These are phyloP conservation scores for Pseudomyrmex gracilis DNA, from an alignment of 1,140 invertebrate genomes.

Conservation along the genomic window DNA sequence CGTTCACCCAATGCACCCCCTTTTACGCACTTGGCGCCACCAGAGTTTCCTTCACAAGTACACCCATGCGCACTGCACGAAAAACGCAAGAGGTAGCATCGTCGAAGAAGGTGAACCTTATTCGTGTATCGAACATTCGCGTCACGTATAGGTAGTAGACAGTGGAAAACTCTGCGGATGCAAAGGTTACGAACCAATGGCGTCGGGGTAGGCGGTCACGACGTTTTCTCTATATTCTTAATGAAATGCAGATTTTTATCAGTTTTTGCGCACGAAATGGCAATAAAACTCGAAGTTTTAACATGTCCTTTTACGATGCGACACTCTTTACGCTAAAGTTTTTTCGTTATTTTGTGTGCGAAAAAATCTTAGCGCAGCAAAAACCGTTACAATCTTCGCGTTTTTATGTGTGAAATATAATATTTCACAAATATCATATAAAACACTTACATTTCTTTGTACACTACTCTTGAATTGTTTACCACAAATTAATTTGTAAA, in stretches of 20 bases:
- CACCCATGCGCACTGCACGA: constrained; percentile 80
- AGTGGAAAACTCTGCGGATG: constrained; percentile 50
- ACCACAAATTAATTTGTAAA: too few relatives aligned
- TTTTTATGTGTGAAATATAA: constrained; percentile 9
- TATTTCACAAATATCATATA: background rate
- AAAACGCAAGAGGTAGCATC: constrained; percentile 74
- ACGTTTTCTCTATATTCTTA: constrained; percentile 44
- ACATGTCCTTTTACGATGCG: background rate
- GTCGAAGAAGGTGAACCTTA: constrained; percentile 74
- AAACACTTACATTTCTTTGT: background rate
- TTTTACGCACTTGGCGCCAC: constrained; percentile 70
- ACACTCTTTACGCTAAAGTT: background rate
- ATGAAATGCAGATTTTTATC: constrained; percentile 43
- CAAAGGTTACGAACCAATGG: constrained; percentile 75
- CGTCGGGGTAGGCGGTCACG: constrained; percentile 70
- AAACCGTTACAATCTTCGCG: background rate
- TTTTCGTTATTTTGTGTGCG: background rate
- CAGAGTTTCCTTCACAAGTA: constrained; percentile 76
- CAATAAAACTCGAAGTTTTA: constrained; percentile 4
- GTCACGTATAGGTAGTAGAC: constrained; percentile 60
- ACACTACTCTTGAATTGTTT: too few relatives aligned
- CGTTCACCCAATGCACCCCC: constrained; percentile 70
- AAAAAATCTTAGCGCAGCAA: background rate
- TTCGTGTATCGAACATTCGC: constrained; percentile 76
- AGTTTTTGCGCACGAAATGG: constrained; percentile 18